Percentiles rank a stretch among this genome's conserved stretches.
phyloP scores from a whole-genome alignment of 2,888 invertebrate species.

The Tinea trinotella region DNA sequence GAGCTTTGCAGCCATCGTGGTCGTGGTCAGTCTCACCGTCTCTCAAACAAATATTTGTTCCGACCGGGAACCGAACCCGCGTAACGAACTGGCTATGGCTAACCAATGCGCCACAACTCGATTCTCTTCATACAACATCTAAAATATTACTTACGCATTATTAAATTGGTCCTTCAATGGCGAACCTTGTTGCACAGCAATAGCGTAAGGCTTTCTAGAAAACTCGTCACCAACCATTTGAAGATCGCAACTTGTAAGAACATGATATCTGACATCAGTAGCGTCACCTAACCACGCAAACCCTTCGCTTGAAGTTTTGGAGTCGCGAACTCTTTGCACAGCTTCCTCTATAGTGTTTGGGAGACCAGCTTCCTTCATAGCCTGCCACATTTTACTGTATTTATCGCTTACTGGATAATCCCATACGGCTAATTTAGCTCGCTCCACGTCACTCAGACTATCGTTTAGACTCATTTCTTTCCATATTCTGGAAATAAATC shows the following conservation, averaged over 20 bases:
- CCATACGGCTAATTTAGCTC: conserved; percentile 97
- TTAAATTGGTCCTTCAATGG: conserved; percentile 95
- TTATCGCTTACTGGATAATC: conserved; percentile 99
- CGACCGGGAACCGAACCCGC: too few relatives aligned
- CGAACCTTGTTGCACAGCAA: conserved; percentile 97
- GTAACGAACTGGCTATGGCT: too few relatives aligned
- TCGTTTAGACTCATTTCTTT: conserved; percentile 98
- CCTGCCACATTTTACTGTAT: conserved; percentile 99
- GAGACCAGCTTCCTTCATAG: conserved; percentile 88
- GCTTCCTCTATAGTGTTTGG: conserved; percentile 87
- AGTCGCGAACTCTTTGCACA: conserved; percentile 76
- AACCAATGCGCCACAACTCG: too few relatives aligned
- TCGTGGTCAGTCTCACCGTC: too few relatives aligned
- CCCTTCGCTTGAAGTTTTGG: conserved; percentile 80
- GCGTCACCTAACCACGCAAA: conserved; percentile 97
- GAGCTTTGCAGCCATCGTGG: too few relatives aligned
- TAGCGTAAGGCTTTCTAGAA: conserved; percentile 96
- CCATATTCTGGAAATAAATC: conserved; percentile 85
- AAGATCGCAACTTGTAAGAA: conserved; percentile 88
- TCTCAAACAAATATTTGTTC: too few relatives aligned
- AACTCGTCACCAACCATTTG: conserved; percentile 97
- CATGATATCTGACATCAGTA: conserved; percentile 87
- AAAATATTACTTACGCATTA: conserved; percentile 84
- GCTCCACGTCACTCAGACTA: conserved; percentile 88
- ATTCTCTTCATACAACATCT: too few relatives aligned